Conservation (phyloP, 2,888 invertebrate species). For the Acrobasis repandana region DNA sequence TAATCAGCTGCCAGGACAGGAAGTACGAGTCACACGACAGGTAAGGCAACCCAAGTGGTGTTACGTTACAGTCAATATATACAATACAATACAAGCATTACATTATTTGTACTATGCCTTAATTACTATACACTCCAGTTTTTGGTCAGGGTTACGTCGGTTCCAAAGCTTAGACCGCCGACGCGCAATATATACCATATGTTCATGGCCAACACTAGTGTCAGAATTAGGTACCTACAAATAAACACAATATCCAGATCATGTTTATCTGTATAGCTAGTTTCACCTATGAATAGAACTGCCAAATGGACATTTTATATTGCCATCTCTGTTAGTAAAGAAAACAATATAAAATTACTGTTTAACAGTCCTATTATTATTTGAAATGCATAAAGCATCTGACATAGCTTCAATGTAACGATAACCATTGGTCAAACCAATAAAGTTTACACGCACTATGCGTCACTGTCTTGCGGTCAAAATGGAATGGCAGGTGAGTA, state of each 20-base stretch:
- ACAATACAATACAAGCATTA: conserved; percentile 53
- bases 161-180: conserved; percentile 4
- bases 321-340: no score
- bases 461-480: conserved; percentile 25
- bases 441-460: not conserved
- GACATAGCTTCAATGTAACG: no score
- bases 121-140: conserved; percentile 35
- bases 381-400: no score
- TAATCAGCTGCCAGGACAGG: conserved; percentile 43
- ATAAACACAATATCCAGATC: no score
- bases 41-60: conserved; percentile 72
- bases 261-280: no score
- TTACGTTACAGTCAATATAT: conserved; percentile 51
- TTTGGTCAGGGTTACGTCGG: conserved; percentile 31
- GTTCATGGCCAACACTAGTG: not conserved
- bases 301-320: no score
- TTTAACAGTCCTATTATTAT: no score
- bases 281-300: no score
- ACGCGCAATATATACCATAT: not conserved
- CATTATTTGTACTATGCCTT: conserved; percentile 70
- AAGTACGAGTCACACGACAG: conserved; percentile 37
- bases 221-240: no score
- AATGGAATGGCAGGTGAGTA: conserved; percentile 42
- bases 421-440: no score
- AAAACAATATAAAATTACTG: no score